Evolutionary conservation across 2,888 invertebrate genomes (phyloP).

Genomic region (Mythimna albipuncta): DNA sequence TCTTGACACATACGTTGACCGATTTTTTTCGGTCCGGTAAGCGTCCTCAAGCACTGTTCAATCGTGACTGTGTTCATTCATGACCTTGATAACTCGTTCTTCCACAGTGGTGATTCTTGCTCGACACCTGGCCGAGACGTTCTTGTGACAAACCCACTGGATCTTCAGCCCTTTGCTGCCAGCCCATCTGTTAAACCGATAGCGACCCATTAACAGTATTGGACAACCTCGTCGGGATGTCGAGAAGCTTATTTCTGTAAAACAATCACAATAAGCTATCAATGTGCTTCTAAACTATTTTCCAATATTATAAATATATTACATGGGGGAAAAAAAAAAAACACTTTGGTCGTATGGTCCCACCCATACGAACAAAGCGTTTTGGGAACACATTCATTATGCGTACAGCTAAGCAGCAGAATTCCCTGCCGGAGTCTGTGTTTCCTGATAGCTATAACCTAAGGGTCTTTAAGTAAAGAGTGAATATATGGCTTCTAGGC

Average conservation of each 20-base stretch:
- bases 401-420: too few relatives aligned
- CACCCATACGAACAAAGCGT: too few relatives aligned
- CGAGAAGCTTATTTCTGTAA: conserved; percentile 20
- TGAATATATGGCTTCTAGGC: too few relatives aligned
- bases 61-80: conserved; percentile 31
- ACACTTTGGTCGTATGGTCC: too few relatives aligned
- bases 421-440: too few relatives aligned
- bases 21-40: not conserved
- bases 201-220: conserved; percentile 60
- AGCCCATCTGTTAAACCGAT: conserved; percentile 65
- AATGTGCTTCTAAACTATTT: not conserved
- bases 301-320: not conserved
- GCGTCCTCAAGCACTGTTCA: not conserved
- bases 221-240: conserved; percentile 26
- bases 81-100: conserved; percentile 17
- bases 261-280: not conserved
- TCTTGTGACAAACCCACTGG: conserved; percentile 63
- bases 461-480: too few relatives aligned
- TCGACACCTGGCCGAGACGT: conserved; percentile 14
- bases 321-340: too few relatives aligned
- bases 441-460: too few relatives aligned
- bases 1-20: too few relatives aligned
- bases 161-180: conserved; percentile 52
- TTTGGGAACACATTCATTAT: too few relatives aligned
- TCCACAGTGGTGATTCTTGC: conserved; percentile 37